Evolutionary conservation across 1,140 invertebrate genomes (phyloP).

Genomic region (Aphidius ervi): DNA sequence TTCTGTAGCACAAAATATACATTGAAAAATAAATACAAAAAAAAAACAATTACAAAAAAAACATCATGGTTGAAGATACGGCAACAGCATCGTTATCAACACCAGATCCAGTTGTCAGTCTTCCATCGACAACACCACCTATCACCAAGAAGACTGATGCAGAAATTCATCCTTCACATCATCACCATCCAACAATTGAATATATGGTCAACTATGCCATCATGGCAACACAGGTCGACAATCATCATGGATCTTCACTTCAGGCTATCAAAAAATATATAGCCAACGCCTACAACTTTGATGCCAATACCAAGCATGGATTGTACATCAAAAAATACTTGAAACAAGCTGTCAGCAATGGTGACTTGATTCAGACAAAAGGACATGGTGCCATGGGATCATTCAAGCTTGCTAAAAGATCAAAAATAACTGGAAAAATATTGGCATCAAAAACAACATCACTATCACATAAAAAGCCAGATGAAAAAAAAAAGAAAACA

Average conservation of each 20-base stretch:
- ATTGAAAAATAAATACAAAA: too few species aligned
- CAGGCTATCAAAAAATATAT: slow-evolving; percentile 7
- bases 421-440: too few species aligned
- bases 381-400: neutral
- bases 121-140: neutral
- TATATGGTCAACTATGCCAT: neutral
- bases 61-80: too few species aligned
- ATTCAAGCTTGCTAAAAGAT: neutral
- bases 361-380: neutral
- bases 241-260: neutral
- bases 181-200: neutral
- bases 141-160: neutral
- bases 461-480: too few species aligned
- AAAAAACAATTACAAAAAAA: too few species aligned
- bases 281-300: neutral
- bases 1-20: too few species aligned
- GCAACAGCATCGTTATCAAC: neutral
- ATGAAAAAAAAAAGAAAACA: too few species aligned
- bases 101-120: neutral
- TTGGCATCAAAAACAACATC: too few species aligned
- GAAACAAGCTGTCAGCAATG: neutral
- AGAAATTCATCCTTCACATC: neutral
- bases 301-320: neutral
- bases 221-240: neutral
- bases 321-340: neutral